A percentile compares a stretch with the other conserved stretches of the same genome.
Evolutionary conservation across 2,797 vertebrate species (phyloP).

Genomic region (Nannoperca australis): DNA sequence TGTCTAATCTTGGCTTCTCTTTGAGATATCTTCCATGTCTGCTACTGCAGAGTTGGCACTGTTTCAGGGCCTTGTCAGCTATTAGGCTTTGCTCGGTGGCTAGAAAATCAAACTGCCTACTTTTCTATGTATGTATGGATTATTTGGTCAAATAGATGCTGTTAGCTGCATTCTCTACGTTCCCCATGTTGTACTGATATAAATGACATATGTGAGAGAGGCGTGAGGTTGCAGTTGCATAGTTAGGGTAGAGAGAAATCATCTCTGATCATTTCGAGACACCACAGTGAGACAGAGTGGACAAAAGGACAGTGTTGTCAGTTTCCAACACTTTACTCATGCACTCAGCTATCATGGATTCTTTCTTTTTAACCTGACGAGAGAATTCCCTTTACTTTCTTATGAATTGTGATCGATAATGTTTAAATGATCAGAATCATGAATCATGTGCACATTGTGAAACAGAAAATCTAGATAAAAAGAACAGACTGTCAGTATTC

Average conservation of each 20-base stretch:
- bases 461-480: neutral
- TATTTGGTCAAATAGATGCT: conserved; percentile 34
- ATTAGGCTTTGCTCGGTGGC: conserved; percentile 49
- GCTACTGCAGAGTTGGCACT: conserved; percentile 58
- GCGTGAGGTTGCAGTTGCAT: neutral
- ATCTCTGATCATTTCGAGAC: too few species aligned
- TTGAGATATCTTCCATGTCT: conserved; percentile 74
- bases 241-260: neutral
- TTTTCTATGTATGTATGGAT: conserved; percentile 26
- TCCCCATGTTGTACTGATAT: neutral
- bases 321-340: conserved; percentile 2
- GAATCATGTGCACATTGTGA: neutral
- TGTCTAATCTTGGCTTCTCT: conserved; percentile 81
- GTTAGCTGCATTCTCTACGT: neutral
- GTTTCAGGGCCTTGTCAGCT: conserved; percentile 67
- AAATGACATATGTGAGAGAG: conserved; percentile 16
- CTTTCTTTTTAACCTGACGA: neutral
- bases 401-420: neutral
- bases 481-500: neutral
- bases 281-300: neutral
- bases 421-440: neutral
- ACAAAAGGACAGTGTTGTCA: neutral
- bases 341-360: neutral
- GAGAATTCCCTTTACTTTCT: neutral
- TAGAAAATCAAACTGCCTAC: conserved; percentile 45